Conservation (phyloP, 37 sponge, comb jelly and placozoan genomes). For the Theonella swinhoei region DNA sequence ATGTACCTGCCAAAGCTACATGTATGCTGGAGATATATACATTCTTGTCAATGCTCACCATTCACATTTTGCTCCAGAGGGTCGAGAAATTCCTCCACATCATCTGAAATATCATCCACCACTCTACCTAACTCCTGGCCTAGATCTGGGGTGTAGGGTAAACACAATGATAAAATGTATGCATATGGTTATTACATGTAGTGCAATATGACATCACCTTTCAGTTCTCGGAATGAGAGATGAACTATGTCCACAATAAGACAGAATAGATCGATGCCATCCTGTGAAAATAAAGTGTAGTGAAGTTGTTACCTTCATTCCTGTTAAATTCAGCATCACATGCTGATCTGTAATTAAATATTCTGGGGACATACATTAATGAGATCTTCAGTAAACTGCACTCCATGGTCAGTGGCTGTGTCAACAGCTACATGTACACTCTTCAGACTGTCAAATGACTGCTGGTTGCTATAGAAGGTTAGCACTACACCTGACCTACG, state of each 20-base stretch:
- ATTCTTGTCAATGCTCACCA: background rate
- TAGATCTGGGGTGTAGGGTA: background rate
- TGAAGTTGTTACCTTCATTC: too few species aligned
- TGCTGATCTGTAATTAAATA: background rate
- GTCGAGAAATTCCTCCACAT: background rate
- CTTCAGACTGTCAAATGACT: conserved; percentile 35
- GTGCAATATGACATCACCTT: too few species aligned
- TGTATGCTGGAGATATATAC: too few species aligned
- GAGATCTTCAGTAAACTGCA: background rate
- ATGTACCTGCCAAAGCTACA: too few species aligned
- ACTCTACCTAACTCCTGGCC: background rate
- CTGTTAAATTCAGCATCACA: too few species aligned
- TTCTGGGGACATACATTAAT: conserved; percentile 1
- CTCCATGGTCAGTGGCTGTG: background rate
- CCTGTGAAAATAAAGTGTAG: too few species aligned
- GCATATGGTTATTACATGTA: background rate
- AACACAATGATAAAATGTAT: background rate
- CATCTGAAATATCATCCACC: background rate
- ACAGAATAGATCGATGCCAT: background rate
- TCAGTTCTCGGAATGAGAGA: background rate
- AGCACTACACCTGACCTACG: conserved; percentile 61
- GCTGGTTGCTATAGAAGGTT: conserved; percentile 68
- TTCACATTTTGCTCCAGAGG: background rate
- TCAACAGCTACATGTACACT: conserved; percentile 2
- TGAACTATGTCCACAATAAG: background rate